Conservation (phyloP, 2,888 invertebrate genomes). For the Torymus auratus region DNA sequence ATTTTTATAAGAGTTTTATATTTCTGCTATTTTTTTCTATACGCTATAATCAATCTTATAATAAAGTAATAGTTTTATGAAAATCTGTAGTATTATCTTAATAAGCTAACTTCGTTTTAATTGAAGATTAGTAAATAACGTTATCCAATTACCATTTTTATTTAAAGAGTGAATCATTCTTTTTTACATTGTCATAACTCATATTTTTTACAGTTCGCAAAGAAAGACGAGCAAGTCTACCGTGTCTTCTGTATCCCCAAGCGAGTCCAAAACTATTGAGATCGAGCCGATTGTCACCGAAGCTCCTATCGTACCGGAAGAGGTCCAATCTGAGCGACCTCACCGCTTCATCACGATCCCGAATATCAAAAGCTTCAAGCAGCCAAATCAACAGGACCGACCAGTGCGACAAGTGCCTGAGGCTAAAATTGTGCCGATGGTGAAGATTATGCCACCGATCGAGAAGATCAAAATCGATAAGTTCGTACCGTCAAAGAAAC, state of each 20-base stretch:
- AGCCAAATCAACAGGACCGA: slow-evolving; percentile 46
- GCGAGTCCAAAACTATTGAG: background rate
- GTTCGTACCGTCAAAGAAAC: slow-evolving; percentile 62
- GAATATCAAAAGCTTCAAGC: slow-evolving; percentile 71
- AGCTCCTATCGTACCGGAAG: slow-evolving; percentile 62
- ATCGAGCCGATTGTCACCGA: slow-evolving; percentile 45
- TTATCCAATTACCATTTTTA: too few relatives aligned
- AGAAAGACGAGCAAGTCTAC: slow-evolving; percentile 40
- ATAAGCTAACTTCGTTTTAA: too few relatives aligned
- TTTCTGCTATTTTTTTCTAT: too few relatives aligned
- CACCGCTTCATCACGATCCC: slow-evolving; percentile 74
- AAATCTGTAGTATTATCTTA: too few relatives aligned
- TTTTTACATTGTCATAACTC: too few relatives aligned
- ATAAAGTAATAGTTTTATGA: too few relatives aligned
- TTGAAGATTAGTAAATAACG: too few relatives aligned
- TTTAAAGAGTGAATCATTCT: too few relatives aligned
- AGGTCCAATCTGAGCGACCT: slow-evolving; percentile 59
- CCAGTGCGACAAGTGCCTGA: slow-evolving; percentile 64
- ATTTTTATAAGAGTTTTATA: too few relatives aligned
- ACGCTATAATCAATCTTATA: too few relatives aligned
- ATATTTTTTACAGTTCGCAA: slow-evolving; percentile 21
- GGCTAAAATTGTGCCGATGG: slow-evolving; percentile 63
- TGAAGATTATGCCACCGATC: slow-evolving; percentile 58
- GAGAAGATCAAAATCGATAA: slow-evolving; percentile 67
- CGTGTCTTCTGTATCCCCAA: background rate